Conservation (phyloP, 2,113 vertebrate genomes). For the Megaceryle maxima region DNA sequence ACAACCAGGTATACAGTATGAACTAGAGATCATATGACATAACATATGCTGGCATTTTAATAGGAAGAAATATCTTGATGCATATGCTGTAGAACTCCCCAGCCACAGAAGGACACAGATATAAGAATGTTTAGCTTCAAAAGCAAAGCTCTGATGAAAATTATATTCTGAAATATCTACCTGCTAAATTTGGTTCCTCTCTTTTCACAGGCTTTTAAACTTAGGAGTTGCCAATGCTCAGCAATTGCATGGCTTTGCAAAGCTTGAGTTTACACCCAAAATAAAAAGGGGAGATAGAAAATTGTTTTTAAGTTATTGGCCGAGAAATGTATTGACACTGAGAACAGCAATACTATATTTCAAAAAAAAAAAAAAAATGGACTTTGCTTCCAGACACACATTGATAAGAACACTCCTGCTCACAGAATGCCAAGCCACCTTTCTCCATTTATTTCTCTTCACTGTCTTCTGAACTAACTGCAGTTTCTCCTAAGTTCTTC, state of each 20-base stretch:
- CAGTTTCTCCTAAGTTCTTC: background rate
- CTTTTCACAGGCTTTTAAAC: background rate
- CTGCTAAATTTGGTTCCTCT: slow-evolving; percentile 22
- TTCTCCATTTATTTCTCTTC: background rate
- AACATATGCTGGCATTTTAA: background rate
- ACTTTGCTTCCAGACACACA: background rate
- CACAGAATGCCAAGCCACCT: background rate
- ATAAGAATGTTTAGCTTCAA: background rate
- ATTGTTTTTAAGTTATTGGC: background rate
- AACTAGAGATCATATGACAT: background rate
- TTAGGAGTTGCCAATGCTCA: background rate
- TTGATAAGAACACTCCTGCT: background rate
- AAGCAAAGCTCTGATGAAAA: slow-evolving; percentile 4
- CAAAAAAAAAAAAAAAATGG: background rate
- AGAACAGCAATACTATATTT: background rate
- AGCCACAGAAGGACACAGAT: background rate
- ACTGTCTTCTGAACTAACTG: background rate
- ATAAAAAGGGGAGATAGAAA: background rate
- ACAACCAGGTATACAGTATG: background rate
- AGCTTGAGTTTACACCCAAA: background rate
- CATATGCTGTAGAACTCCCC: background rate
- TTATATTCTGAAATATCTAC: slow-evolving; percentile 1
- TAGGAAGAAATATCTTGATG: background rate
- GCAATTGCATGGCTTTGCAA: background rate
- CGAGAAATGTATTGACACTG: background rate